Conservation (phyloP, 2,113 vertebrate species). For the Ursus arctos region DNA sequence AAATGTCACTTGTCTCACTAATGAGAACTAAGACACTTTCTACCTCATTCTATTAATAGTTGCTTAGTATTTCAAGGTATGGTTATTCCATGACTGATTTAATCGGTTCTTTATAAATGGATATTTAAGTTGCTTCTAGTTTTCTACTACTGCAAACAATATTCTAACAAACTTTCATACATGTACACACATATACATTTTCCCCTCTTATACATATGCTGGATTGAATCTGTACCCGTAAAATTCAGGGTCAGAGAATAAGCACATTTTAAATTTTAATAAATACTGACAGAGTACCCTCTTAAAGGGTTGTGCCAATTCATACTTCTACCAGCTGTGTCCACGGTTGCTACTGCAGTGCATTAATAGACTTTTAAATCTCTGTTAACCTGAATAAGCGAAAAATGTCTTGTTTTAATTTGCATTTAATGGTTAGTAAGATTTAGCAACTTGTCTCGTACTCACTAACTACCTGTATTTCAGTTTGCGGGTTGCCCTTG, state of each 20-base stretch:
- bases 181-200: not conserved
- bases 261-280: conserved; percentile 32
- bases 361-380: not conserved
- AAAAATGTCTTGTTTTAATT: conserved; percentile 32
- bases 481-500: not conserved
- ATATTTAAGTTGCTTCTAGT: not conserved
- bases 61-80: not conserved
- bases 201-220: not conserved
- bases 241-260: conserved; percentile 21
- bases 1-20: not conserved
- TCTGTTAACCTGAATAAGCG: not conserved
- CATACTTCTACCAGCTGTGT: not conserved
- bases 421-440: not conserved
- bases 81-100: not conserved
- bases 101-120: not conserved
- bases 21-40: not conserved
- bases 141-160: not conserved
- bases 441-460: not conserved
- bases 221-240: not conserved
- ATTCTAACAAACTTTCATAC: not conserved
- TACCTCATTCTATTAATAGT: not conserved
- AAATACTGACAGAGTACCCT: not conserved
- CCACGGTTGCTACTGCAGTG: not conserved
- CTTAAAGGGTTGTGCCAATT: not conserved
- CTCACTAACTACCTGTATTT: not conserved